Base-by-base conservation (phyloP, 2,888 invertebrate species). In the Caradrina clavipalpis region DNA sequence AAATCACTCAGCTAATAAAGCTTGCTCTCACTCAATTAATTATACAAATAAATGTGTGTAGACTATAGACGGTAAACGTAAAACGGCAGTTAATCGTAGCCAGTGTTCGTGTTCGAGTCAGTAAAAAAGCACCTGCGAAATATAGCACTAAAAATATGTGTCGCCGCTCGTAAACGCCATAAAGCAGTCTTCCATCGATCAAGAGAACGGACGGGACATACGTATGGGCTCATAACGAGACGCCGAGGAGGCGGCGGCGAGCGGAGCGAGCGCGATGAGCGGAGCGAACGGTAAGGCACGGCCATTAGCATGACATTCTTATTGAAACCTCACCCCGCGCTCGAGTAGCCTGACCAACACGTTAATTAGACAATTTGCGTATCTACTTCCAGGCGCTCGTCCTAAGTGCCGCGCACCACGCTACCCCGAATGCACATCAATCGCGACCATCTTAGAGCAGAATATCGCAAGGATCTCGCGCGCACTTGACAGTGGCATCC, bases 281-380 rank as follows among this genome's bases (percentile, higher is more conserved):
- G 22, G 74, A 78, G 83, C 82, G 74, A 45, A 15, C 45, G 17
- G 39, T 17, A 45, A 45, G 45, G 74, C 78, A 70, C 83, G 83
- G 76, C 70, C 84, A 93, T 93, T 92, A 87, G 87, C 92, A 93
- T 92, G 79, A 82, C 84, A 86, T 90, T 91, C 90, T 90, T 93
- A 91, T 89, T 91, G 88, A 87, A 88, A 86, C 87, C 87, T 82
- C 88, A 80, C 85, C 80, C 83, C 76, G 76, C 82, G 47, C 80
- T 54, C 80, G 45, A 45, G 17, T 17, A 6, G 11, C 45, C 74
- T 86, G 88, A 89, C 91, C 91, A 86, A 89, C 88, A 89, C 91
- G 88, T 88, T 94, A 94, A 95, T 95, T 90, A 94, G 90, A 87
- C 94, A 92, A 95, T 95, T 95, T 93, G 93, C 94, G 90, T 92